Base-by-base conservation (phyloP, 2,797 vertebrate species). In the Galagoides demidoff region DNA sequence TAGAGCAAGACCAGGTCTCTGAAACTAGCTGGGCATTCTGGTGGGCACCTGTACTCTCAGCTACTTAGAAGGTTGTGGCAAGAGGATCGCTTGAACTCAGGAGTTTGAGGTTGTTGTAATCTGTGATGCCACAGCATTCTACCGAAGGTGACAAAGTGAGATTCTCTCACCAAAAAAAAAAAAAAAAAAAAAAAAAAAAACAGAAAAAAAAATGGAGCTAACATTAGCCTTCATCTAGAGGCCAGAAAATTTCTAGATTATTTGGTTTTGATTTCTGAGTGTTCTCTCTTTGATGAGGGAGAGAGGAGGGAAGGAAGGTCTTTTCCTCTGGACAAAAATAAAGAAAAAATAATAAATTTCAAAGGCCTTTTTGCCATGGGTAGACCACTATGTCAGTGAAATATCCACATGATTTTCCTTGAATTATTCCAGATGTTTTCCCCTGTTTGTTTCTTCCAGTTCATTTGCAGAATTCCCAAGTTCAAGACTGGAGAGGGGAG, bases 401-500 rank as follows among this genome's bases (percentile, higher is more conserved):
- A 85, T 11, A 22, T 3, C 63, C 0, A 78, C 3, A 20, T n/a
- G 1, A 20, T 37, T 5, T 81, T 84, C 68, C 78, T 16, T 96
- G 79, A 95, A 95, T 87, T 82, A 86, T 52, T 70, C 14, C 17
- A 78, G 90, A 81, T 90, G 22, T 12, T 78, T 81, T 43, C n/a
- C 57, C 71, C 3, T 66, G 14, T n/a, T 83, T 63, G 27, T 93
- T 70, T 76, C 52, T 96, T 96, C 73, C 89, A 83, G 82, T 43
- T 77, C 77, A 43, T 91, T 94, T 92, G 20, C 39, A 94, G 37
- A 43, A 97, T 90, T 97, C 95, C 37, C 57, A 55, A 64, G n/a
- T 63, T 90, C 59, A 37, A 64, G 91, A 4, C 1, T 31, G 37
- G 59, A 97, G 87, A 76, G 1, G 37, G 27, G 94, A 74, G 5